phyloP scores from a whole-genome alignment of 2,113 vertebrate genomes.

The Euleptes europaea region DNA sequence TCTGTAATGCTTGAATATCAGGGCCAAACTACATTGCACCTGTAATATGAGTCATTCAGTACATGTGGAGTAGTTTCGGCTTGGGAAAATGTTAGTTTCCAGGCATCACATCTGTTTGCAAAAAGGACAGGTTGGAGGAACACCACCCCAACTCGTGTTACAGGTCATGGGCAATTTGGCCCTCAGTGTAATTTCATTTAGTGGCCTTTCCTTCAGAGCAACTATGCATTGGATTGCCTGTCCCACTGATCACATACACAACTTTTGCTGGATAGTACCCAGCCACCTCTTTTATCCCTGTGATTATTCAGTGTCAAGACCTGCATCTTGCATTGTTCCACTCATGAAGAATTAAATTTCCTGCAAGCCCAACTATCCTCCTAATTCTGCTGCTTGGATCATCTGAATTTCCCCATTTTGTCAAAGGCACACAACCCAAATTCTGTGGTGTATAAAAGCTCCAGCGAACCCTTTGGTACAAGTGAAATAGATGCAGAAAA shows the following conservation, averaged over 20 bases:
- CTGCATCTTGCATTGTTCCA: background rate
- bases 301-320: background rate
- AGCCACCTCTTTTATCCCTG: no score
- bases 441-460: background rate
- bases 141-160: no score
- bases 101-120: no score
- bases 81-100: no score
- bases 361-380: background rate
- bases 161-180: no score
- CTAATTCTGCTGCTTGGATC: background rate
- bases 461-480: background rate
- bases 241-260: background rate
- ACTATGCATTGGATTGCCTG: background rate
- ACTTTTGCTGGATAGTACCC: background rate
- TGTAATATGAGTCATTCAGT: no score
- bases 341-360: background rate
- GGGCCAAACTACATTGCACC: no score
- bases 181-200: no score
- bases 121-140: no score
- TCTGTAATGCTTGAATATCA: background rate
- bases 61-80: no score
- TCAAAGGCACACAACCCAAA: background rate
- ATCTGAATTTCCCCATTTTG: background rate
- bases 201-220: background rate
- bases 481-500: background rate